Evolutionary conservation across 2,113 vertebrate genomes (phyloP).

Genomic region (Isichthys henryi): DNA sequence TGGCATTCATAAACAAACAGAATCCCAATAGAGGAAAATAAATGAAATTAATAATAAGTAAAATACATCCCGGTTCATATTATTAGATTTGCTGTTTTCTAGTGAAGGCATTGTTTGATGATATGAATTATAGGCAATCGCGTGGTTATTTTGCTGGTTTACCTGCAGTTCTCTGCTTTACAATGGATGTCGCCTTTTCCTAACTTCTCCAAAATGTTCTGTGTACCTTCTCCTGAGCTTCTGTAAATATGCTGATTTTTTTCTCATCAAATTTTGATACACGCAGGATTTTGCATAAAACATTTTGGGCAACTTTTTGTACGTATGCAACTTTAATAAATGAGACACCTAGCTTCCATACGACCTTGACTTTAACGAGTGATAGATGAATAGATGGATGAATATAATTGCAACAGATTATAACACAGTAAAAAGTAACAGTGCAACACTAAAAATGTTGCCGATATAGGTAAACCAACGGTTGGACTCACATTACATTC

Average conservation of each 20-base stretch:
- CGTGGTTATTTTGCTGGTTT: background rate
- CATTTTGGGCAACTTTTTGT: background rate
- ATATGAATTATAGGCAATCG: background rate
- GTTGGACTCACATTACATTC: background rate
- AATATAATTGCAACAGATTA: background rate
- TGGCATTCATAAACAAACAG: background rate
- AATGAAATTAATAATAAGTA: background rate
- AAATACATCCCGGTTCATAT: background rate
- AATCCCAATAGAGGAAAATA: background rate
- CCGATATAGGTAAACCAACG: background rate
- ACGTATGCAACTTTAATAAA: background rate
- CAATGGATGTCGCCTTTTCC: background rate
- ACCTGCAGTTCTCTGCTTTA: background rate
- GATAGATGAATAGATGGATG: background rate
- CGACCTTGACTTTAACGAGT: background rate
- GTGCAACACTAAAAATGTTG: background rate
- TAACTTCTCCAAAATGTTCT: background rate
- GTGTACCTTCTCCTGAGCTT: background rate
- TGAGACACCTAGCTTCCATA: background rate
- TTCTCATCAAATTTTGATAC: background rate
- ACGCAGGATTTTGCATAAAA: background rate
- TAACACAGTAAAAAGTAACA: background rate
- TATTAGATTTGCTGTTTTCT: background rate
- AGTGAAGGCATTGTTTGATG: background rate
- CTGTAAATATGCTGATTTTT: background rate